Percentiles rank a stretch among this genome's conserved stretches.
Evolutionary conservation across 2,797 vertebrate species (phyloP).

Genomic region (Xenopus petersii): DNA sequence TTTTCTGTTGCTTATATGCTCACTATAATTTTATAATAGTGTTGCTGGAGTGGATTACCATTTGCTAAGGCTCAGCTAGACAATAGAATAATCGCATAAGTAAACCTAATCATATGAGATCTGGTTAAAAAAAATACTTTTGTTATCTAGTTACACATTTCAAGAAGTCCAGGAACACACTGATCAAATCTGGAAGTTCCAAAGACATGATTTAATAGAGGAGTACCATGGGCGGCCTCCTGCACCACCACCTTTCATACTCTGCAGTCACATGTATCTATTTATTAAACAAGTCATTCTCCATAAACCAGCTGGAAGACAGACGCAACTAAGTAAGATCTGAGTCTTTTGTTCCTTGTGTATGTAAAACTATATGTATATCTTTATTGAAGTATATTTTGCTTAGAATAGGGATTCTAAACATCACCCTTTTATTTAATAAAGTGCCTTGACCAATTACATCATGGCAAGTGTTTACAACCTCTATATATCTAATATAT

Average conservation of each 20-base stretch:
- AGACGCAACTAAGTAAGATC: conserved; percentile 80
- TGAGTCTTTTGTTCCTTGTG: neutral
- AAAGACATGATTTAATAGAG: conserved; percentile 87
- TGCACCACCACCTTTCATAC: conserved; percentile 84
- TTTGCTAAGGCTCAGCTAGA: too few species aligned
- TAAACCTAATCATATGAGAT: too few species aligned
- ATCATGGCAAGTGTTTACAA: too few species aligned
- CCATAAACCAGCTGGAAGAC: conserved; percentile 45
- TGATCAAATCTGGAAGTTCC: conserved; percentile 96
- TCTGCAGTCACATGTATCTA: conserved; percentile 83
- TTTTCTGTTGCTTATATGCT: too few species aligned
- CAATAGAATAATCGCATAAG: too few species aligned
- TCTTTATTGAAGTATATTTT: too few species aligned
- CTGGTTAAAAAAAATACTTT: neutral
- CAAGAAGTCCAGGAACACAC: conserved; percentile 93
- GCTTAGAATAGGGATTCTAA: too few species aligned
- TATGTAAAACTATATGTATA: neutral
- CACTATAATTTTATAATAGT: too few species aligned
- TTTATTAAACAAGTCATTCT: conserved; percentile 68
- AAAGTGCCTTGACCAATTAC: too few species aligned
- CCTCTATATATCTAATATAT: too few species aligned
- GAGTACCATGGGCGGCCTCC: conserved; percentile 87
- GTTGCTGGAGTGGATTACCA: too few species aligned
- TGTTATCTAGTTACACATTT: conserved; percentile 84
- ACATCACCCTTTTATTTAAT: too few species aligned